Evolutionary conservation across 2,888 invertebrate species (phyloP).

Genomic region (Mylabris sibirica): DNA sequence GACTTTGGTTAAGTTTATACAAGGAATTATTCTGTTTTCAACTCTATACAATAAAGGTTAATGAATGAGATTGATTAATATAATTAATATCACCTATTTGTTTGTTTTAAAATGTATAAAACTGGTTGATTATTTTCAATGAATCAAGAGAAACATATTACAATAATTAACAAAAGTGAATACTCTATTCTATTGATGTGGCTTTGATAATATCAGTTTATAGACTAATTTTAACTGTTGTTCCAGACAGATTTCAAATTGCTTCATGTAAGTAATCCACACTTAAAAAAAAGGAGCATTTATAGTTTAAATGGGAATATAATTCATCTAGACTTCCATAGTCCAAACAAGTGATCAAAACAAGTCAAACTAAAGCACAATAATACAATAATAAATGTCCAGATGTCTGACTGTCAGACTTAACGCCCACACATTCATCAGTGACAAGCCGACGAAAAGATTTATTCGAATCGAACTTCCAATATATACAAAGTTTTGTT

Average conservation of each 20-base stretch:
- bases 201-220: neutral
- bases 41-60: neutral
- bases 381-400: slow-evolving; percentile 19
- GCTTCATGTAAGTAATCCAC: neutral
- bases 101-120: neutral
- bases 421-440: slow-evolving; percentile 21
- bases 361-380: slow-evolving; percentile 11
- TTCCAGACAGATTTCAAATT: slow-evolving; percentile 10
- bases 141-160: neutral
- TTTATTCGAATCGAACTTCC: slow-evolving; percentile 29
- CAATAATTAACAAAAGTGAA: neutral
- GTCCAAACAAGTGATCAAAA: slow-evolving; percentile 2
- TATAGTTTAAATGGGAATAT: neutral
- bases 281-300: neutral
- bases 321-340: neutral
- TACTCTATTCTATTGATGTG: neutral
- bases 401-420: slow-evolving; percentile 20
- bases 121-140: neutral
- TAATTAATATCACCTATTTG: neutral
- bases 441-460: slow-evolving; percentile 30
- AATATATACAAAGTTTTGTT: slow-evolving; percentile 23
- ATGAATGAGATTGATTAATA: neutral
- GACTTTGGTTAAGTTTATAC: neutral
- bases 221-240: neutral
- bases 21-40: neutral